Base-by-base conservation (phyloP, 2,113 vertebrate species). In the Toxotes chatareus region DNA sequence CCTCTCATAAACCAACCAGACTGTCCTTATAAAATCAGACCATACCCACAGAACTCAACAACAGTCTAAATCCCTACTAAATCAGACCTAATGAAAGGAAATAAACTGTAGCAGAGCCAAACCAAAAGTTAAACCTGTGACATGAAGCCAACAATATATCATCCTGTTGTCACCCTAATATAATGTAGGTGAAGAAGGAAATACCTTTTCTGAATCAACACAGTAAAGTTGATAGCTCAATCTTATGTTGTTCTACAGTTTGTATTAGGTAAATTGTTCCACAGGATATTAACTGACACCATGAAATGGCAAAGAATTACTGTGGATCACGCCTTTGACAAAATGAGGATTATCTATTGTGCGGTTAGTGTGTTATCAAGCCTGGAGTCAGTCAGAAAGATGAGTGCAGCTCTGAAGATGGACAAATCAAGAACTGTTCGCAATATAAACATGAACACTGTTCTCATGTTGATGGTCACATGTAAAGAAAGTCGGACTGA, bases 401-500 rank as follows among this genome's bases (percentile, higher is more conserved):
- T 11, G 19, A 36, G 27, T 40, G 42, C 8, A 38, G 36, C 53
- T 31, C 47, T 47, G 5, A 49, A 7, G 47, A 47, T 4, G 7
- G 1, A 21, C 13, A 49, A n/a, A 51, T 46, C 36, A 13, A 46
- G 47, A 62, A 34, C 23, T 56, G 38, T 12, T 72, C 32, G 49
- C 32, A 61, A 14, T 21, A 42, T 12, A 7, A 21, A 34, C 34
- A 38, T 49, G 11, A 36, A n/a, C 0, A 1, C 5, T 64, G 34
- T 65, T 64, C 68, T 32, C 7, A 61, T 53, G 32, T 17, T 81
- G 31, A 74, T 77, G 27, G 62, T 66, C 56, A 27, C 65, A 65
- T 6, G 46, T 8, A 13, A 3, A 59, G 23, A 56, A 55, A 59
- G 23, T 31, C 73, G 23, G 56, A 56, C 21, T 55, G 40, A 60